These are phyloP conservation scores for Tachystola acroxantha DNA, from an alignment of 2,888 invertebrate genomes.

Conservation along the genomic window DNA sequence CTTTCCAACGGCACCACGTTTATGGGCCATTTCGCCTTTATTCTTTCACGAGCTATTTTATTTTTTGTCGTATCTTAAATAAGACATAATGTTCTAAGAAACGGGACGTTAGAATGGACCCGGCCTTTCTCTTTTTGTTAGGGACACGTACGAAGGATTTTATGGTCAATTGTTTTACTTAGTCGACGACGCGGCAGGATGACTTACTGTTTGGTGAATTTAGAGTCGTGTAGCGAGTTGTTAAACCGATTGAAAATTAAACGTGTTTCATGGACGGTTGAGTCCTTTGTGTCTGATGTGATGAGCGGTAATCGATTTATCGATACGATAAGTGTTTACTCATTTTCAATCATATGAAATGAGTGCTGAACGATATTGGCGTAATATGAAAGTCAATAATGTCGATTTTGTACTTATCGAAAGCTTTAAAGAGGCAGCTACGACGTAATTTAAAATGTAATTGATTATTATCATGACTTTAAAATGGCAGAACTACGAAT, in stretches of 20 bases:
- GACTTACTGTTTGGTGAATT: slow-evolving; percentile 20
- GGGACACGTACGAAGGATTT: slow-evolving; percentile 67
- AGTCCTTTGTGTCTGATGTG: slow-evolving; percentile 31
- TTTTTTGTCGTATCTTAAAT: slow-evolving; percentile 71
- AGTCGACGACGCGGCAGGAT: slow-evolving; percentile 56
- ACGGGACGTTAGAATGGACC: slow-evolving; percentile 67
- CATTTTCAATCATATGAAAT: slow-evolving; percentile 3
- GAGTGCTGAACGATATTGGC: neutral
- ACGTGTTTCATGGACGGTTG: slow-evolving; percentile 35
- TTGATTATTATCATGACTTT: no score
- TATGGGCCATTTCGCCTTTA: slow-evolving; percentile 68
- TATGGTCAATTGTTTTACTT: slow-evolving; percentile 73
- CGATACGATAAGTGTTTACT: slow-evolving; percentile 25
- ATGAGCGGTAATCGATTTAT: slow-evolving; percentile 31
- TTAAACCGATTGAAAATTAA: slow-evolving; percentile 35
- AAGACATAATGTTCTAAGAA: slow-evolving; percentile 76
- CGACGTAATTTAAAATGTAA: no score
- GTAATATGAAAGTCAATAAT: no score
- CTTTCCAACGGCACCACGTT: slow-evolving; percentile 47
- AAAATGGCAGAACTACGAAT: no score
- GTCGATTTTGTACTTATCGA: no score
- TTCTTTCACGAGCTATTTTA: slow-evolving; percentile 61
- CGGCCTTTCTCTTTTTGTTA: slow-evolving; percentile 68
- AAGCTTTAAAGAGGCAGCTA: no score
- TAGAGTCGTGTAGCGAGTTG: slow-evolving; percentile 14